Conservation (phyloP, 2,113 vertebrate species). For the Centropus unirufus region DNA sequence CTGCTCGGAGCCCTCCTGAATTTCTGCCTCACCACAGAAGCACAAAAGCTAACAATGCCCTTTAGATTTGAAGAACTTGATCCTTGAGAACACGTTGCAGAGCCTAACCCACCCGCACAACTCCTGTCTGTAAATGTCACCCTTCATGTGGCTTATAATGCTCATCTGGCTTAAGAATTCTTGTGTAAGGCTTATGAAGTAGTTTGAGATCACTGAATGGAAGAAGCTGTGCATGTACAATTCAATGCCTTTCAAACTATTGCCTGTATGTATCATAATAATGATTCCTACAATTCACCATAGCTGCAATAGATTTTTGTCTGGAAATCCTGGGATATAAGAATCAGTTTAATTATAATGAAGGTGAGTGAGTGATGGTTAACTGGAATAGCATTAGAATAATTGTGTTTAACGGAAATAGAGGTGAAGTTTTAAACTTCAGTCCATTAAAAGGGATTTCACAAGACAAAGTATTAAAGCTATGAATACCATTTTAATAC, state of each 20-base stretch:
- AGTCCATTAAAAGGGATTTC: neutral
- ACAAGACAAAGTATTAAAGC: neutral
- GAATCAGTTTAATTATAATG: neutral
- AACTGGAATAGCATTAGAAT: neutral
- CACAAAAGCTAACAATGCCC: conserved; percentile 36
- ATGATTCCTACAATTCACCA: neutral
- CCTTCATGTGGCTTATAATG: neutral
- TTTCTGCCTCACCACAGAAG: neutral
- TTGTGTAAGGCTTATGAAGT: neutral
- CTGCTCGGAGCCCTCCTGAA: neutral
- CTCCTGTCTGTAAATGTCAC: fast-evolving
- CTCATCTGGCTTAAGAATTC: neutral
- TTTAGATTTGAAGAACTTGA: conserved; percentile 54
- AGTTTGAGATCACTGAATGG: neutral
- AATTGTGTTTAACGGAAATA: neutral
- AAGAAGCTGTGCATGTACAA: neutral
- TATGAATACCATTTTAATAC: neutral
- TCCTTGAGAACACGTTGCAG: neutral
- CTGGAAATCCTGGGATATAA: neutral
- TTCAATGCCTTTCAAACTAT: neutral
- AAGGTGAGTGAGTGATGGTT: neutral
- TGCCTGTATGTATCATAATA: neutral
- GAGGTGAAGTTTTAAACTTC: neutral
- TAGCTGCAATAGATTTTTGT: neutral
- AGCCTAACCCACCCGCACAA: fast-evolving